Evolutionary conservation across 1,140 invertebrate species (phyloP), one percentile per base, ranked within the genome.

Genomic region (Araneus ventricosus): DNA sequence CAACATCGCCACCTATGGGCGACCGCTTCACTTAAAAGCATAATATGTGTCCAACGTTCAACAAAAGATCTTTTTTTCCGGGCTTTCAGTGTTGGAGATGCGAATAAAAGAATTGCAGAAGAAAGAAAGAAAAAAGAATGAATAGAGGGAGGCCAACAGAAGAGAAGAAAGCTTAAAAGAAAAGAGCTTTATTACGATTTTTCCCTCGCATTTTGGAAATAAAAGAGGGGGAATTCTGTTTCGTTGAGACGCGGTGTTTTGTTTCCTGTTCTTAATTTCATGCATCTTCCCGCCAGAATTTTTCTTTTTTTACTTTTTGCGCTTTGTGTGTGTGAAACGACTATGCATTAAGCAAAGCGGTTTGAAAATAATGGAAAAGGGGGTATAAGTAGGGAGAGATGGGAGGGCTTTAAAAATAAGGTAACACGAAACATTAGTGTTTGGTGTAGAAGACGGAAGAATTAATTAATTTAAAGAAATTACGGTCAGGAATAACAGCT

Each of bases 371-470:
- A 91, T 91, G 80, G 79, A 34, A 52, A 85, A 27, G 61, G 61
- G 84, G 84, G 39, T 52, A 52, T 52, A 52, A 52, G 45, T 14
- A 52, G 45, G 80, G 79, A 34, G 39, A 85, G 45, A 14, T 27
- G 24, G n/a, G 84, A 52, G 39, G 30, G 22, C 57, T 91, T 91
- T 91, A 84, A 84, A 63, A 75, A 84, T 57, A 41, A 79, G 75
- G 89, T 91, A 84, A 91, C 89, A 91, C 79, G 89, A 91, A 91
- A 91, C 89, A 91, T 91, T 91, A 91, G 79, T 63, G 89, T 89
- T 89, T 89, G 88, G 61, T 37, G 88, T 17, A n/a, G 41, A 41
- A 89, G 57, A 52, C 37, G 79, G 75, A 37, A 59, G 79, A 61
- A 91, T 91, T 84, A 91, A 91, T 91, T 91, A 91, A 91, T 91